Evolutionary conservation across 2,888 invertebrate species (phyloP).

Genomic region (Habrosyne pyritoides): DNA sequence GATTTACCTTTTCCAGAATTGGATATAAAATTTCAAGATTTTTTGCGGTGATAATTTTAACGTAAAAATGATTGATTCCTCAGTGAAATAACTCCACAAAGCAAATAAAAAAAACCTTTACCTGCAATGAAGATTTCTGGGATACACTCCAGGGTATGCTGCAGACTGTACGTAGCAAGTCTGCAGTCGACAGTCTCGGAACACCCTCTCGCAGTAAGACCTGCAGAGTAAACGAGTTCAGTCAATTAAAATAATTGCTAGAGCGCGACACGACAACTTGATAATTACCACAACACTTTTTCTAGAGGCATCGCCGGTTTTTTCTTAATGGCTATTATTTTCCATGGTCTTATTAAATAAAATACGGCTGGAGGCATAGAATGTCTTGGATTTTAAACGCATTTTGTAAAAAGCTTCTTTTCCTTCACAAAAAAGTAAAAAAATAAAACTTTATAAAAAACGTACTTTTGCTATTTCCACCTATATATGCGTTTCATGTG

Average conservation of each 20-base stretch:
- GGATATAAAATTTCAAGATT: too few relatives aligned
- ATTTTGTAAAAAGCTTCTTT: too few relatives aligned
- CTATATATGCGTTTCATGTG: too few relatives aligned
- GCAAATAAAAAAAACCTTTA: conserved; percentile 30
- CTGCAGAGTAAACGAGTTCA: conserved; percentile 60
- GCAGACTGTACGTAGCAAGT: conserved; percentile 97
- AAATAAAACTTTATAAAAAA: too few relatives aligned
- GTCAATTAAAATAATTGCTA: neutral
- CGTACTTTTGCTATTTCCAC: too few relatives aligned
- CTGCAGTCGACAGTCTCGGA: conserved; percentile 93
- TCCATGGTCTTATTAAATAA: neutral
- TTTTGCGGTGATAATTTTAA: too few relatives aligned
- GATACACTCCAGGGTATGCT: conserved; percentile 96
- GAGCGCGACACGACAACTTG: neutral
- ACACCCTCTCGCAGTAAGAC: conserved; percentile 94
- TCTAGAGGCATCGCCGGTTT: neutral
- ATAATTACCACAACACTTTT: neutral
- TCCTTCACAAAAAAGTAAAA: too few relatives aligned
- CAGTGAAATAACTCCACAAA: conserved; percentile 7
- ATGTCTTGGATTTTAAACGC: too few relatives aligned
- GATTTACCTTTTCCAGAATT: too few relatives aligned
- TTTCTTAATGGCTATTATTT: neutral
- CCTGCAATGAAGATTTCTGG: conserved; percentile 94
- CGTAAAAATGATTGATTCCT: too few relatives aligned
- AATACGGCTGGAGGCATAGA: too few relatives aligned